phyloP scores from a whole-genome alignment of 1,140 invertebrate genomes.

The Papilio xuthus region DNA sequence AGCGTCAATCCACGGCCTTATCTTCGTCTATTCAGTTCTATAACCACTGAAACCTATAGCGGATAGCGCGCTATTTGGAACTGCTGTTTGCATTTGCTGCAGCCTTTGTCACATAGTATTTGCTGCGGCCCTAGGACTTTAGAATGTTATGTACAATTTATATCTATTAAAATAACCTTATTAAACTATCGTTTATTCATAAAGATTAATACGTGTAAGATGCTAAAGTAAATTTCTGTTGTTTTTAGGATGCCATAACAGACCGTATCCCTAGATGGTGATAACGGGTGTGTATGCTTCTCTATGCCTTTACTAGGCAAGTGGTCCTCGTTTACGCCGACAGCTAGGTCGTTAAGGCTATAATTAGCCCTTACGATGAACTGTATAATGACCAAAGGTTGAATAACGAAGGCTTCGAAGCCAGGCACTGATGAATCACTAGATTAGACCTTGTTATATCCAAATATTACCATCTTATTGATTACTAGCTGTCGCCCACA shows the following conservation, averaged over 20 bases:
- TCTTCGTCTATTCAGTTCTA: no score
- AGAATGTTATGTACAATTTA: no score
- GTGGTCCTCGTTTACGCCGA: slow-evolving; percentile 41
- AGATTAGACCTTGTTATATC: not conserved
- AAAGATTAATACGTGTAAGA: not conserved
- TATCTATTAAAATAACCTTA: not conserved
- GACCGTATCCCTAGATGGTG: slow-evolving; percentile 50
- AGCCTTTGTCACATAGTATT: no score
- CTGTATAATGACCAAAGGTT: not conserved
- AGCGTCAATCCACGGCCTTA: not conserved
- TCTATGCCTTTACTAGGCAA: slow-evolving; percentile 53
- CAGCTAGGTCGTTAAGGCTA: slow-evolving; percentile 30
- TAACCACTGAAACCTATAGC: no score
- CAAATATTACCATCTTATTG: slow-evolving; percentile 5
- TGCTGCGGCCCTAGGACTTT: no score
- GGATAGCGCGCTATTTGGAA: no score
- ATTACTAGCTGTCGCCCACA: no score
- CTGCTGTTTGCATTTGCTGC: no score
- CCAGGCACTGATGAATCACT: slow-evolving; percentile 6
- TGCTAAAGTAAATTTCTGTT: slow-evolving; percentile 51
- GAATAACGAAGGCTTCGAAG: slow-evolving; percentile 17
- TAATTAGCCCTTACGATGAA: slow-evolving; percentile 39
- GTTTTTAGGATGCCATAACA: slow-evolving; percentile 47
- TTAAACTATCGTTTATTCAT: not conserved
- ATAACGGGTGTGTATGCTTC: slow-evolving; percentile 58